Conservation (phyloP, 2,888 invertebrate species). For the Heteromyza rotundicornis region DNA sequence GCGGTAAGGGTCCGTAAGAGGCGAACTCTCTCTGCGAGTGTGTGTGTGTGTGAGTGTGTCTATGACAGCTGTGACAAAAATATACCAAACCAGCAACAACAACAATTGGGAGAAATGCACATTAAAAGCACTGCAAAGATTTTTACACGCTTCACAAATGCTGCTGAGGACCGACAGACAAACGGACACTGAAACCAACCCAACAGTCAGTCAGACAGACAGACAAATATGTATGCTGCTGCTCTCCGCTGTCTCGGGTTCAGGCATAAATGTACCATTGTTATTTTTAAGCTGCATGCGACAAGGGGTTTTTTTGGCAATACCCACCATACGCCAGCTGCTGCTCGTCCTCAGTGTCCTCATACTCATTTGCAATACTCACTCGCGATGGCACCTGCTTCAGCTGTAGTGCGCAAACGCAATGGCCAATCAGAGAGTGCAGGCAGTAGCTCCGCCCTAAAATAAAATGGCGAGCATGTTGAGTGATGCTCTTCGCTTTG, state of each 20-base stretch:
- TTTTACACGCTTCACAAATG: slow-evolving; percentile 25
- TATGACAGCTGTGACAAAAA: slow-evolving; percentile 45
- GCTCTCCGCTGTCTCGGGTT: slow-evolving; percentile 10
- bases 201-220: slow-evolving; percentile 17
- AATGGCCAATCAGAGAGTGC: slow-evolving; percentile 54
- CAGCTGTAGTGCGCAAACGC: slow-evolving; percentile 47
- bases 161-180: slow-evolving; percentile 13
- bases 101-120: slow-evolving; percentile 6
- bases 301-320: slow-evolving; percentile 1
- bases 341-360: too few relatives aligned
- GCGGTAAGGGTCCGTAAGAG: too few relatives aligned
- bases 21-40: slow-evolving; percentile 5
- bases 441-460: slow-evolving; percentile 54
- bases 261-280: slow-evolving; percentile 46
- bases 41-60: slow-evolving; percentile 43
- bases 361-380: too few relatives aligned
- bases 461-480: slow-evolving; percentile 58
- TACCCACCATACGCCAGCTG: too few relatives aligned
- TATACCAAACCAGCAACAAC: slow-evolving; percentile 33
- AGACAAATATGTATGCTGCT: slow-evolving; percentile 23
- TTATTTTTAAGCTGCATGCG: slow-evolving; percentile 39
- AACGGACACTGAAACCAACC: slow-evolving; percentile 15
- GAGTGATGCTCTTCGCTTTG: too few relatives aligned
- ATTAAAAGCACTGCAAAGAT: slow-evolving; percentile 33
- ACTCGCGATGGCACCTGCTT: neutral